Evolutionary conservation across 2,113 vertebrate species (phyloP).

Genomic region (Hippocampus zosterae): DNA sequence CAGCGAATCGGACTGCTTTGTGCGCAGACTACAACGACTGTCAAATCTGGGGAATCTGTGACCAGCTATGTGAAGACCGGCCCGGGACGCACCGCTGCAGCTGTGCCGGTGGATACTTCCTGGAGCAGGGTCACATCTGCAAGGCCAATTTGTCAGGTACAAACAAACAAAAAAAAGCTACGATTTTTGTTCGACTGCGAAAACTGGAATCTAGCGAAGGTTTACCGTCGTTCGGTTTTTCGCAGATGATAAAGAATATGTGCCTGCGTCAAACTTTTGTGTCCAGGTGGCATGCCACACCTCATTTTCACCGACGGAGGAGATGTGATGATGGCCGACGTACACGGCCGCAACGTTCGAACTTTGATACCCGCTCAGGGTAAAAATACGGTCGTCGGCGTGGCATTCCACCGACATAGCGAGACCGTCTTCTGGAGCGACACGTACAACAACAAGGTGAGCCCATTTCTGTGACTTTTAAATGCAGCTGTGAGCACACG

Average conservation of each 20-base stretch:
- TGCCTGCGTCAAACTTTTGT: background rate
- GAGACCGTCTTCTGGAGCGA: constrained; percentile 70
- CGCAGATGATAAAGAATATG: too few relatives aligned
- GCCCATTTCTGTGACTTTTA: constrained; percentile 3
- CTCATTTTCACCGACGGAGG: constrained; percentile 71
- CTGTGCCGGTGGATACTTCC: constrained; percentile 66
- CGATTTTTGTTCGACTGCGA: too few relatives aligned
- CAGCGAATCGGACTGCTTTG: background rate
- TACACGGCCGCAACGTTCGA: constrained; percentile 63
- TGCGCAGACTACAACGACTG: constrained; percentile 71
- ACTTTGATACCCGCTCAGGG: constrained; percentile 63
- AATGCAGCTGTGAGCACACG: background rate
- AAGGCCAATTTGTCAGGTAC: constrained; percentile 70
- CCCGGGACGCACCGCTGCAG: constrained; percentile 68
- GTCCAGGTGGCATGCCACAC: constrained; percentile 65
- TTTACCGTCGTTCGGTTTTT: background rate
- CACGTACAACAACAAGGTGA: constrained; percentile 63
- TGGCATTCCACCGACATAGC: constrained; percentile 58
- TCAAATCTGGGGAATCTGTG: constrained; percentile 75
- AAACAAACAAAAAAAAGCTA: too few relatives aligned
- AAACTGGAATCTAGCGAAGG: too few relatives aligned
- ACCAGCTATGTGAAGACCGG: constrained; percentile 72
- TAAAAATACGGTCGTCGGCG: constrained; percentile 61
- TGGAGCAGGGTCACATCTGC: constrained; percentile 68
- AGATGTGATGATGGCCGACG: constrained; percentile 68